Percentiles rank a stretch among this genome's conserved stretches.
Evolutionary conservation across 2,888 invertebrate species (phyloP).

Genomic region (Perizoma flavofasciatum): DNA sequence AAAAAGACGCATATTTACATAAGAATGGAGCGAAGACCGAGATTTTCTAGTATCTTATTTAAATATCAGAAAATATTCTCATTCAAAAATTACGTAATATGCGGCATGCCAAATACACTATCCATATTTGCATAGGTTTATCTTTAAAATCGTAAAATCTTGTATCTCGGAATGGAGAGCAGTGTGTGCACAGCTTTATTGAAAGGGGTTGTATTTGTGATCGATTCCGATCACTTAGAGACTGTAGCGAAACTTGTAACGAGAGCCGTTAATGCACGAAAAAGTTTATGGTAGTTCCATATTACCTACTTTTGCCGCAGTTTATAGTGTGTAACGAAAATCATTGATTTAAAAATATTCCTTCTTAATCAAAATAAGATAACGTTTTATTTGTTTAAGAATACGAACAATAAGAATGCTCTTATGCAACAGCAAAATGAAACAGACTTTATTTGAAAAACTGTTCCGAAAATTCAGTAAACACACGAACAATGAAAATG

Average conservation of each 20-base stretch:
- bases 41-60: constrained; percentile 6
- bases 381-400: too few relatives aligned
- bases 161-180: constrained; percentile 17
- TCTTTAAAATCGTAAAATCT: constrained; percentile 31
- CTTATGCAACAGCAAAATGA: too few relatives aligned
- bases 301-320: too few relatives aligned
- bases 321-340: too few relatives aligned
- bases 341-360: too few relatives aligned
- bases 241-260: constrained; percentile 51
- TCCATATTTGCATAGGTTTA: constrained; percentile 37
- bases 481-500: constrained; percentile 20
- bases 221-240: constrained; percentile 52
- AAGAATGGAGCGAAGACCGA: not conserved
- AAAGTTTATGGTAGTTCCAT: constrained; percentile 26
- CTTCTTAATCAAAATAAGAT: too few relatives aligned
- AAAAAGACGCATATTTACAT: not conserved
- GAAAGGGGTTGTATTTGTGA: constrained; percentile 45
- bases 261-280: constrained; percentile 53
- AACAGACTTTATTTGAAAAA: constrained; percentile 1
- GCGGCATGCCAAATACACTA: constrained; percentile 21
- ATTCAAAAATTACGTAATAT: constrained; percentile 21
- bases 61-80: constrained; percentile 9
- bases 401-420: too few relatives aligned
- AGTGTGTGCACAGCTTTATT: constrained; percentile 42
- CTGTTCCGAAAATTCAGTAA: constrained; percentile 9